phyloP scores from a whole-genome alignment of 2,888 invertebrate species.

The Hedya salicella region DNA sequence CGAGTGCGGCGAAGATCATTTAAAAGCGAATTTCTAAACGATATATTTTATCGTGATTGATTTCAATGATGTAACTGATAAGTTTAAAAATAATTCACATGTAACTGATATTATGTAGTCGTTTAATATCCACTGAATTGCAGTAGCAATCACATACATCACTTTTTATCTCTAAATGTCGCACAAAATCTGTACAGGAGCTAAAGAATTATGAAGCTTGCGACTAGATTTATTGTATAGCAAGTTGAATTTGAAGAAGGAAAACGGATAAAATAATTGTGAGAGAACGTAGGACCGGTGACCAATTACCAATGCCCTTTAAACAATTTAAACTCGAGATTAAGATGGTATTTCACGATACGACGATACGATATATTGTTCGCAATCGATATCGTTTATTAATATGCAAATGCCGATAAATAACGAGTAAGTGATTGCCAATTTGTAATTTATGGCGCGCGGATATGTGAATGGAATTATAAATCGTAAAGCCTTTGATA shows the following conservation, averaged over 20 bases:
- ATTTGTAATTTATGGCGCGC: constrained; percentile 38
- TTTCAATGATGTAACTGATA: constrained; percentile 27
- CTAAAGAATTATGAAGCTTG: constrained; percentile 19
- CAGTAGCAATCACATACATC: constrained; percentile 14
- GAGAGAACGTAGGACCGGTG: constrained; percentile 32
- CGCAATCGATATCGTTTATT: constrained; percentile 39
- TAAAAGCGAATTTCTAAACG: constrained; percentile 16
- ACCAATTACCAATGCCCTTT: constrained; percentile 49
- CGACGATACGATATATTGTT: constrained; percentile 38
- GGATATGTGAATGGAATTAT: constrained; percentile 22
- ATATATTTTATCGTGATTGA: constrained; percentile 27
- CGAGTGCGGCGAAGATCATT: constrained; percentile 16
- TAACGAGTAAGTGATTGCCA: constrained; percentile 40
- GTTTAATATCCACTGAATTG: constrained; percentile 2
- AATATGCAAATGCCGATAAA: constrained; percentile 41
- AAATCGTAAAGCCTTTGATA: constrained; percentile 20
- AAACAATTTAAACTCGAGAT: constrained; percentile 46
- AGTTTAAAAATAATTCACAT: constrained; percentile 6
- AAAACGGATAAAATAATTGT: constrained; percentile 37
- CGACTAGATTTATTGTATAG: constrained; percentile 29
- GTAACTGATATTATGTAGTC: background rate
- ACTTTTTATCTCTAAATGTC: constrained; percentile 29
- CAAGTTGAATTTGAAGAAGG: constrained; percentile 27
- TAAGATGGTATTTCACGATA: constrained; percentile 44
- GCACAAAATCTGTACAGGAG: constrained; percentile 25